Evolutionary conservation across 2,113 vertebrate genomes (phyloP).

Genomic region (Lamprologus lemairii): DNA sequence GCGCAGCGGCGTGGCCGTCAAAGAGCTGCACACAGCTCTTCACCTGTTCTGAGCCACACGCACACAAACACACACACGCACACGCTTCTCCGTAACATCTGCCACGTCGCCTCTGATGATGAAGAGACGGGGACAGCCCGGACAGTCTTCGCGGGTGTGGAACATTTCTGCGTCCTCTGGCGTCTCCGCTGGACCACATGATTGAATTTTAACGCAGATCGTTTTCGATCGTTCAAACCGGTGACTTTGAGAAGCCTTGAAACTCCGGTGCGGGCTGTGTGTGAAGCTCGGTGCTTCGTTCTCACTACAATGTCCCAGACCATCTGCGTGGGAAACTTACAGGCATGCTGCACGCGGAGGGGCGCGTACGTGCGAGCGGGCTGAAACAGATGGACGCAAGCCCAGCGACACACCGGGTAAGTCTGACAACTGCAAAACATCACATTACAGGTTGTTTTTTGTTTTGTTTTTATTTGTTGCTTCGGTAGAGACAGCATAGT

Average conservation of each 20-base stretch:
- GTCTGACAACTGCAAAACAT: neutral
- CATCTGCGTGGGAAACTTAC: slow-evolving; percentile 39
- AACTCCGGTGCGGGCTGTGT: neutral
- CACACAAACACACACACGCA: neutral
- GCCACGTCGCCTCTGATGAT: neutral
- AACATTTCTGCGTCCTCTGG: neutral
- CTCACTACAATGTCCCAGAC: slow-evolving; percentile 8
- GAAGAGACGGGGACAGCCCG: neutral
- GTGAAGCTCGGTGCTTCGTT: neutral
- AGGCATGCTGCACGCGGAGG: slow-evolving; percentile 8
- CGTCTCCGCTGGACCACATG: neutral
- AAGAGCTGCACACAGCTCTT: neutral
- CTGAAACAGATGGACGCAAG: slow-evolving; percentile 33
- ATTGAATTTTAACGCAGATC: neutral
- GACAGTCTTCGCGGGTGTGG: neutral
- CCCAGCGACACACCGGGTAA: slow-evolving; percentile 26
- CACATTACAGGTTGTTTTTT: neutral
- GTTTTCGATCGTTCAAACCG: neutral
- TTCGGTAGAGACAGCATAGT: neutral
- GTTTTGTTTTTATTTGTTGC: neutral
- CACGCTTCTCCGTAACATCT: neutral
- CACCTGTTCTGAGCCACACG: neutral
- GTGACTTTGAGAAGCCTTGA: neutral
- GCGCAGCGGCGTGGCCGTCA: neutral
- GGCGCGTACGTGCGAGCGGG: neutral